phyloP scores from a whole-genome alignment of 2,888 invertebrate genomes.

The Tipula helvola region DNA sequence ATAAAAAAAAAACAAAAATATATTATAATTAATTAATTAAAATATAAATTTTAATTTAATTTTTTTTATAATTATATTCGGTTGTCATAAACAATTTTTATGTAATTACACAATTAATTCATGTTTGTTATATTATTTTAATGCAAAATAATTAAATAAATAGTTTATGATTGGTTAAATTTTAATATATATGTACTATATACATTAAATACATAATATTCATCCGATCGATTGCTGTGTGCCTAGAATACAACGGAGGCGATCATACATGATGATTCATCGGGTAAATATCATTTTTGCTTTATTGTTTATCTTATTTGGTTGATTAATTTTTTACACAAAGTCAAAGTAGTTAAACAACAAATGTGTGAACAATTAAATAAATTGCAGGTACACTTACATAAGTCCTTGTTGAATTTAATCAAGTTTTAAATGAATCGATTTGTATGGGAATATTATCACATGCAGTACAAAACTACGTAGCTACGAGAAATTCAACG shows the following conservation, averaged over 20 bases:
- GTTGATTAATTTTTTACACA: not conserved
- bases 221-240: too few species aligned
- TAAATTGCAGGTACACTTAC: too few species aligned
- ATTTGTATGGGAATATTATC: too few species aligned
- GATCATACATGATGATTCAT: too few species aligned
- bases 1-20: not conserved
- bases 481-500: not conserved
- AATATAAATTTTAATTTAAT: not conserved
- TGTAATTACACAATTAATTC: constrained; percentile 9
- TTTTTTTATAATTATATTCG: not conserved
- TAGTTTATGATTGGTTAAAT: not conserved
- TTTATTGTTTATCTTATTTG: not conserved
- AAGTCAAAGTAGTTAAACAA: not conserved
- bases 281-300: too few species aligned
- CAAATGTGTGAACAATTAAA: not conserved
- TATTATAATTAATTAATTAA: constrained; percentile 8
- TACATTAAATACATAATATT: too few species aligned
- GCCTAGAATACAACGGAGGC: too few species aligned
- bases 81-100: constrained; percentile 9
- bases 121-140: not conserved
- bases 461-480: too few species aligned
- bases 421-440: too few species aligned
- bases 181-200: not conserved
- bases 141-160: constrained; percentile 8
- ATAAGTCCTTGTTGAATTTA: too few species aligned